Evolutionary conservation across 2,113 vertebrate species (phyloP).

Genomic region (Montifringilla adamsi): DNA sequence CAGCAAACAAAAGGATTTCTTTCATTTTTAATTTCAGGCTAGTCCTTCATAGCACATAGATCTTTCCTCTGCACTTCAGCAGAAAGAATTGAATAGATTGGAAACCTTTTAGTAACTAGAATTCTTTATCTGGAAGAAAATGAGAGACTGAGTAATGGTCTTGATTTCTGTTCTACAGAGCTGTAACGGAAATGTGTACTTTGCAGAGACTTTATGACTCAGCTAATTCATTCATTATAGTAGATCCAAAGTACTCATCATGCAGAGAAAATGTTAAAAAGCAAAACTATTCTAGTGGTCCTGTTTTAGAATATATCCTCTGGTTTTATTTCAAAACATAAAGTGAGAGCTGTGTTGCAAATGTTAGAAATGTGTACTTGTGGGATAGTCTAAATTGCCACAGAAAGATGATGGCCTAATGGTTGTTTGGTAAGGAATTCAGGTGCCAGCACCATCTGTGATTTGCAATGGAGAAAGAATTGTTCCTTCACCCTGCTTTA

Average conservation of each 20-base stretch:
- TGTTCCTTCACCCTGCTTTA: not conserved
- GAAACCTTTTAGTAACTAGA: not conserved
- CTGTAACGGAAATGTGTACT: not conserved
- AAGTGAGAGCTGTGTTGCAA: not conserved
- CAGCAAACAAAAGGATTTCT: not conserved
- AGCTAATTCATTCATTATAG: not conserved
- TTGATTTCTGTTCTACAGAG: not conserved
- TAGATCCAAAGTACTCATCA: not conserved
- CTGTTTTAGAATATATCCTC: not conserved
- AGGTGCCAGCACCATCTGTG: not conserved
- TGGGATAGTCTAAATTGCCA: not conserved
- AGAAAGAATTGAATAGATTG: not conserved
- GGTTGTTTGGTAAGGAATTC: not conserved
- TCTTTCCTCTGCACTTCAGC: not conserved
- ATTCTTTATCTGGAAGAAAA: not conserved
- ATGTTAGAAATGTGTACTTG: not conserved
- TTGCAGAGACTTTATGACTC: not conserved
- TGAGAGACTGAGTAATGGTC: not conserved
- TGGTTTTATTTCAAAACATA: not conserved
- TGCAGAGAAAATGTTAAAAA: not conserved
- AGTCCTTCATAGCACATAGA: not conserved
- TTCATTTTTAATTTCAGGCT: not conserved
- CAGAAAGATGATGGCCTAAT: not conserved
- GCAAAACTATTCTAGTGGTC: not conserved
- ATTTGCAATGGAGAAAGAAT: not conserved